Percentiles rank a stretch among this genome's conserved stretches.
These are phyloP conservation scores for Sycophila sp. DNA, from an alignment of 1,140 invertebrate genomes.

Conservation along the genomic window DNA sequence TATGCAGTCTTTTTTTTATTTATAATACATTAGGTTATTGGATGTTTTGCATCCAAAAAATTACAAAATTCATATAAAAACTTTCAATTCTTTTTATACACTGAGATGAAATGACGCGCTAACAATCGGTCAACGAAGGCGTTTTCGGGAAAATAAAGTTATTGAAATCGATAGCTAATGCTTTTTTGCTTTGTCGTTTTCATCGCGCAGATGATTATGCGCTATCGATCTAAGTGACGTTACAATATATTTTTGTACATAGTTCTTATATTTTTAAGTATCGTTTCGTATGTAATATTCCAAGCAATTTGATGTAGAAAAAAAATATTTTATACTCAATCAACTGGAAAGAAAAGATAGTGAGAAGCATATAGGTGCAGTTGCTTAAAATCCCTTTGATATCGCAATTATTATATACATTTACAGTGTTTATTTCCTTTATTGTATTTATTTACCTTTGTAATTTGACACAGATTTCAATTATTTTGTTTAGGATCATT, in stretches of 20 bases:
- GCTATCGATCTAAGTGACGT: constrained; percentile 15
- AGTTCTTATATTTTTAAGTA: constrained; percentile 31
- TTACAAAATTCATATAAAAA: constrained; percentile 34
- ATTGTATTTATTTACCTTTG: constrained; percentile 16
- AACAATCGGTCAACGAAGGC: constrained; percentile 24
- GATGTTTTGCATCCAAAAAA: constrained; percentile 7
- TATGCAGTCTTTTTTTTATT: constrained; percentile 20
- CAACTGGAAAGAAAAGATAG: constrained; percentile 12
- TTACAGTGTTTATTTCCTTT: constrained; percentile 9
- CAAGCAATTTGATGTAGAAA: constrained; percentile 11
- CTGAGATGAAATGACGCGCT: not conserved
- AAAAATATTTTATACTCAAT: constrained; percentile 21
- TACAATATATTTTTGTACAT: constrained; percentile 35
- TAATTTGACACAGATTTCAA: constrained; percentile 27
- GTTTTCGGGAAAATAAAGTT: constrained; percentile 21
- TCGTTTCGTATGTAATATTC: constrained; percentile 26
- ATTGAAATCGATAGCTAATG: constrained; percentile 28
- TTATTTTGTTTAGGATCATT: constrained; percentile 22
- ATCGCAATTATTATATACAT: constrained; percentile 9
- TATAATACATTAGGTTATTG: constrained; percentile 14
- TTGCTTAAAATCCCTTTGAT: not conserved
- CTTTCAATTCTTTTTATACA: constrained; percentile 25
- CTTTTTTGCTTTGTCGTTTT: constrained; percentile 2
- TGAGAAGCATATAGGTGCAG: not conserved
- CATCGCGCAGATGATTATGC: not conserved